phyloP scores from a whole-genome alignment of 2,797 vertebrate genomes.

The Glyptemys insculpta region DNA sequence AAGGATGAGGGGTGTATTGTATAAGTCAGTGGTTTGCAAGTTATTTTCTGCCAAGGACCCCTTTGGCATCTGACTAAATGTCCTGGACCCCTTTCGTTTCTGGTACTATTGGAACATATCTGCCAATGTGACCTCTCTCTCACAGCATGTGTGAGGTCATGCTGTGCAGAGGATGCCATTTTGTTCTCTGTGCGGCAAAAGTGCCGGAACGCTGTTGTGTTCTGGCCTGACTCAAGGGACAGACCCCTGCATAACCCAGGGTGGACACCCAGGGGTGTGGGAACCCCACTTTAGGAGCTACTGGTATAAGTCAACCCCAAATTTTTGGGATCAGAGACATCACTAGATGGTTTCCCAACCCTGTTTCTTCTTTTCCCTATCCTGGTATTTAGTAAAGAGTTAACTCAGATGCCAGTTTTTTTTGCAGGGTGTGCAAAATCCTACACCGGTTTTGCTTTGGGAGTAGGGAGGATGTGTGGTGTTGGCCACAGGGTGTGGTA shows the following conservation, averaged over 20 bases:
- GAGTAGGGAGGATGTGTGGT: neutral
- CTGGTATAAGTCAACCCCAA: neutral
- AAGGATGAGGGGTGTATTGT: neutral
- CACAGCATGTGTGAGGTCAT: neutral
- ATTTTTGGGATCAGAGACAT: neutral
- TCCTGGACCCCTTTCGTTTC: neutral
- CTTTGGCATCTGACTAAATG: neutral
- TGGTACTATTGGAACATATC: neutral
- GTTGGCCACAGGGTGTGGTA: neutral
- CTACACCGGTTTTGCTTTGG: neutral
- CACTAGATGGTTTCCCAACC: neutral
- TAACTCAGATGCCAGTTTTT: neutral
- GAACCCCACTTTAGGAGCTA: neutral
- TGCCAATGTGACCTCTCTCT: neutral
- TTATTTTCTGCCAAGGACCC: neutral
- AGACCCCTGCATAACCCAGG: neutral
- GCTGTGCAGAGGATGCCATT: neutral
- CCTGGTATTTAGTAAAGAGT: neutral
- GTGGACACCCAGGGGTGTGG: neutral
- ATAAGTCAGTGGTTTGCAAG: neutral
- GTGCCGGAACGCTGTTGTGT: neutral
- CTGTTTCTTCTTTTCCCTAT: neutral
- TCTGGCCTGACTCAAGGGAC: no score
- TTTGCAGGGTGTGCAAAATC: neutral
- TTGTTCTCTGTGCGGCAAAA: neutral